A percentile compares a stretch with the other conserved stretches of the same genome.
Evolutionary conservation across 1,140 invertebrate genomes (phyloP).

Genomic region (Aphis gossypii): DNA sequence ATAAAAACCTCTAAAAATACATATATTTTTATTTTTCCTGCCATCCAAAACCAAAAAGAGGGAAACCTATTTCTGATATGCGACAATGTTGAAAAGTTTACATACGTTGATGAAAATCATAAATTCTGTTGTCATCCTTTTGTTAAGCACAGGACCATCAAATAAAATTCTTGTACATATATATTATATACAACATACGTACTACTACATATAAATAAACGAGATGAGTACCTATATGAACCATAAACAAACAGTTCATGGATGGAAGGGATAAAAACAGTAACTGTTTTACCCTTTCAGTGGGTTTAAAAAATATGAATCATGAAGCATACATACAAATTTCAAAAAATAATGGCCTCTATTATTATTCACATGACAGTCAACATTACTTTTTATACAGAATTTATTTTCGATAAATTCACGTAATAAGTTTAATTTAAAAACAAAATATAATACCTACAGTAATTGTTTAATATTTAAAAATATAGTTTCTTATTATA

Average conservation of each 20-base stretch:
- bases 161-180: not conserved
- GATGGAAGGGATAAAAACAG: not conserved
- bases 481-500: not conserved
- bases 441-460: not conserved
- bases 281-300: not conserved
- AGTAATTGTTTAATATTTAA: not conserved
- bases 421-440: not conserved
- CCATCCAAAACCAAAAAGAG: not conserved
- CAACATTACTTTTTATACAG: not conserved
- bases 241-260: conserved; percentile 19
- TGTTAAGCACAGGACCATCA: not conserved
- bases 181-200: not conserved
- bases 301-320: not conserved
- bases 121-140: conserved; percentile 41
- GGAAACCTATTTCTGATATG: conserved; percentile 44
- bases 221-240: conserved; percentile 30
- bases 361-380: conserved; percentile 7
- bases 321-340: not conserved
- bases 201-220: conserved; percentile 1
- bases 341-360: not conserved
- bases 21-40: conserved; percentile 42
- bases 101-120: conserved; percentile 50
- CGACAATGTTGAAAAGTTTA: conserved; percentile 49
- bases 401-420: not conserved
- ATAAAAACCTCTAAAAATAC: conserved; percentile 54